These are phyloP conservation scores for Otolemur garnettii DNA, from an alignment of 2,113 vertebrate species.

Conservation along the genomic window DNA sequence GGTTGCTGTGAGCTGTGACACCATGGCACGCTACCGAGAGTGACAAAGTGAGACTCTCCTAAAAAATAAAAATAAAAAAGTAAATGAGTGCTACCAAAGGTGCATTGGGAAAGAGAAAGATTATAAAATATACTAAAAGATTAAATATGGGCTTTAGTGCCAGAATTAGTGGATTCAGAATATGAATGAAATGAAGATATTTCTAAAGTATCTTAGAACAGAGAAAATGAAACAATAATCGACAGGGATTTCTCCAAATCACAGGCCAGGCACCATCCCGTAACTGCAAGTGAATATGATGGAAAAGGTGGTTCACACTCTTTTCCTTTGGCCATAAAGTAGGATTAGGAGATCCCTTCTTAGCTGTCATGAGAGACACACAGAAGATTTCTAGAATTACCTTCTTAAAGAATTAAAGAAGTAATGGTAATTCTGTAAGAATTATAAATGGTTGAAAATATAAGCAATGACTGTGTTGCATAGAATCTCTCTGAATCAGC, in stretches of 20 bases:
- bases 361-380: not conserved
- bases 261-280: not conserved
- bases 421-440: not conserved
- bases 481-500: not conserved
- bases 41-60: no score
- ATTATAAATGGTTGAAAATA: conserved; percentile 3
- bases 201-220: not conserved
- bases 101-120: not conserved
- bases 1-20: no score
- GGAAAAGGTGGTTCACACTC: not conserved
- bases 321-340: not conserved
- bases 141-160: not conserved
- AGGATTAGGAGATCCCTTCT: not conserved
- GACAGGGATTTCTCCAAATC: not conserved
- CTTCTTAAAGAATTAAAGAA: not conserved
- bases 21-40: no score
- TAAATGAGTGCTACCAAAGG: not conserved
- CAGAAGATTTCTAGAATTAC: not conserved
- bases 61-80: no score
- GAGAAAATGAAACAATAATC: not conserved
- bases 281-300: not conserved
- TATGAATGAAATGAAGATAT: conserved; percentile 12
- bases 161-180: not conserved
- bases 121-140: not conserved
- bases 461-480: not conserved